phyloP scores from a whole-genome alignment of 2,797 vertebrate species.

The Danio jaintianensis region DNA sequence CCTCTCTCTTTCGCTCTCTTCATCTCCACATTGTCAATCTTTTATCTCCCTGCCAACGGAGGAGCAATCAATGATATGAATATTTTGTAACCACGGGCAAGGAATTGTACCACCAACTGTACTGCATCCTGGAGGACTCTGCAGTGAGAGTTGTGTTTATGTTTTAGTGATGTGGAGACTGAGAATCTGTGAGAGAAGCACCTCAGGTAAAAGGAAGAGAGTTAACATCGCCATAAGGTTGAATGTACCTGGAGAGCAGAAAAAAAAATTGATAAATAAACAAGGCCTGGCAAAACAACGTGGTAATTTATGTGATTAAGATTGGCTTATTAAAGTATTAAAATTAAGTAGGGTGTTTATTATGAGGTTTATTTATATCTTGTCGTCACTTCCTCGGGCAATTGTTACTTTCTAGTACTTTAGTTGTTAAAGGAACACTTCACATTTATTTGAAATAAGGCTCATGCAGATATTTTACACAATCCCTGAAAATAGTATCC shows the following conservation, averaged over 20 bases:
- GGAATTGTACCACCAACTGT: not conserved
- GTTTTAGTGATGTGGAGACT: constrained; percentile 19
- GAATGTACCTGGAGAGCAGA: not conserved
- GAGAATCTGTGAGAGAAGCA: not conserved
- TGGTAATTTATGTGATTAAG: not conserved
- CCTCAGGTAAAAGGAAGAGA: not conserved
- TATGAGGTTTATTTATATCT: not conserved
- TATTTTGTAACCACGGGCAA: constrained; percentile 21
- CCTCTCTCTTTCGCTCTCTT: not conserved
- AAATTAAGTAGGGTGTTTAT: not conserved
- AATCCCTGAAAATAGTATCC: too few relatives aligned
- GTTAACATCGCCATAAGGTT: not conserved
- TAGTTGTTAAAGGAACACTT: too few relatives aligned
- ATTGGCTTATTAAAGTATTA: not conserved
- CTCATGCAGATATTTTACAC: too few relatives aligned
- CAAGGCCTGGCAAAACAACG: not conserved
- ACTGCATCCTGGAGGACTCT: not conserved
- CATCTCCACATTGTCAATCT: constrained; percentile 31
- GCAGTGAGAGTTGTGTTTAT: constrained; percentile 5
- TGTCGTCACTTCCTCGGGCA: too few relatives aligned
- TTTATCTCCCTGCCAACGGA: constrained; percentile 3
- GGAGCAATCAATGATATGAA: constrained; percentile 39
- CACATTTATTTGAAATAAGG: too few relatives aligned
- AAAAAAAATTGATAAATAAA: not conserved
- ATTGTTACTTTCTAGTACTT: too few relatives aligned